Conservation (phyloP, 37 sponge, comb jelly and placozoan genomes). For the Beroe ovata region DNA sequence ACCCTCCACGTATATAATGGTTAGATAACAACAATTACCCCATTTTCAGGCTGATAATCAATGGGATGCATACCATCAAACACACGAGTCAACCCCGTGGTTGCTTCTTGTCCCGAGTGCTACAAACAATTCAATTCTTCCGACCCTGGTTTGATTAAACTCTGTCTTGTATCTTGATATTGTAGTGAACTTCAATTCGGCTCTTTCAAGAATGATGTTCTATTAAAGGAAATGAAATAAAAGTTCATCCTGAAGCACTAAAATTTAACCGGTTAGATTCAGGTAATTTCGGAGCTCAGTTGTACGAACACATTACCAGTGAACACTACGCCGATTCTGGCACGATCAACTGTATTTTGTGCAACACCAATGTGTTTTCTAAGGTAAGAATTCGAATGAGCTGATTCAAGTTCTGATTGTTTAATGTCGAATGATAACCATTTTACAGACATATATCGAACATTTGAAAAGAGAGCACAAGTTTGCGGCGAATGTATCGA, state of each 20-base stretch:
- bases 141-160: neutral
- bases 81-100: neutral
- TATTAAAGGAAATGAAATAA: no score
- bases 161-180: no score
- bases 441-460: neutral
- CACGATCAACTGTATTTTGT: conserved; percentile 19
- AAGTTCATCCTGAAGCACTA: no score
- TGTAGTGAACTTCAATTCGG: no score
- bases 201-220: no score
- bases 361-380: conserved; percentile 10
- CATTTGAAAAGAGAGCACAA: conserved; percentile 52
- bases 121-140: conserved; percentile 18
- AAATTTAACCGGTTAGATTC: neutral
- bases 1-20: no score
- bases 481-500: neutral
- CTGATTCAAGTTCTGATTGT: no score
- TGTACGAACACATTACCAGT: conserved; percentile 49
- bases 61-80: conserved; percentile 16
- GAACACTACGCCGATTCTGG: neutral
- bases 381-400: neutral
- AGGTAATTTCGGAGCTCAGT: conserved; percentile 31
- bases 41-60: no score
- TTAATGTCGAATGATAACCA: neutral
- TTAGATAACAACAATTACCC: no score
- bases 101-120: conserved; percentile 23